Evolutionary conservation across 2,888 invertebrate species (phyloP).

Genomic region (Drosophila lutescens): DNA sequence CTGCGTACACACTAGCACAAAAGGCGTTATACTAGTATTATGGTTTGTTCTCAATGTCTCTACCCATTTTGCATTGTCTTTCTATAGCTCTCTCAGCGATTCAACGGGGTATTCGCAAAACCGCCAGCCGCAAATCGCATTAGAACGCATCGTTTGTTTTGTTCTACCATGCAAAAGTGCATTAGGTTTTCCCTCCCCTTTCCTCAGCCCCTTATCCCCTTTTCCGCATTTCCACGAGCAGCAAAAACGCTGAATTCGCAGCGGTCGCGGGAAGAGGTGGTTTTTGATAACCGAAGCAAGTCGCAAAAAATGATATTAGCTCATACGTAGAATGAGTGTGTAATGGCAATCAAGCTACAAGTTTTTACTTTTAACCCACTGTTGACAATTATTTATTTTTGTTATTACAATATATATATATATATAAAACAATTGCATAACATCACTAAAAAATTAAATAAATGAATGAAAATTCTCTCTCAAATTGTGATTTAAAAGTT

Average conservation of each 20-base stretch:
- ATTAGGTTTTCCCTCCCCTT: conserved; percentile 13
- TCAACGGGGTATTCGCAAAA: conserved; percentile 13
- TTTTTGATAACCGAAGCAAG: conserved; percentile 43
- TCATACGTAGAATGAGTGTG: conserved; percentile 32
- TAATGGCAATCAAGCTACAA: conserved; percentile 28
- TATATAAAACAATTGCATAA: too few relatives aligned
- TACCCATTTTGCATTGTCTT: conserved; percentile 6
- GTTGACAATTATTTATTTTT: not conserved
- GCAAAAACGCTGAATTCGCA: conserved; percentile 25
- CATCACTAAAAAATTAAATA: too few relatives aligned
- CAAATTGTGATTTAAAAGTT: too few relatives aligned
- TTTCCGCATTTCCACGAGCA: not conserved
- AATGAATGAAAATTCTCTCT: too few relatives aligned
- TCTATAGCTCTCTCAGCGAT: conserved; percentile 7
- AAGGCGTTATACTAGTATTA: conserved; percentile 7
- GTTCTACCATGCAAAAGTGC: conserved; percentile 36
- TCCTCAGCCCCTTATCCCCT: not conserved
- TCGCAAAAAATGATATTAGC: conserved; percentile 40
- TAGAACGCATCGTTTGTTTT: conserved; percentile 52
- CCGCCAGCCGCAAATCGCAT: conserved; percentile 41
- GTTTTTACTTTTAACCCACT: conserved; percentile 15
- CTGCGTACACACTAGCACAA: conserved; percentile 8
- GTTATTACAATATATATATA: not conserved
- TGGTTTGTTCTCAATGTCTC: conserved; percentile 1
- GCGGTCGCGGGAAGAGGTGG: conserved; percentile 23